These are phyloP conservation scores for Morpho deidamia DNA, from an alignment of 2,888 invertebrate genomes.

Conservation along the genomic window DNA sequence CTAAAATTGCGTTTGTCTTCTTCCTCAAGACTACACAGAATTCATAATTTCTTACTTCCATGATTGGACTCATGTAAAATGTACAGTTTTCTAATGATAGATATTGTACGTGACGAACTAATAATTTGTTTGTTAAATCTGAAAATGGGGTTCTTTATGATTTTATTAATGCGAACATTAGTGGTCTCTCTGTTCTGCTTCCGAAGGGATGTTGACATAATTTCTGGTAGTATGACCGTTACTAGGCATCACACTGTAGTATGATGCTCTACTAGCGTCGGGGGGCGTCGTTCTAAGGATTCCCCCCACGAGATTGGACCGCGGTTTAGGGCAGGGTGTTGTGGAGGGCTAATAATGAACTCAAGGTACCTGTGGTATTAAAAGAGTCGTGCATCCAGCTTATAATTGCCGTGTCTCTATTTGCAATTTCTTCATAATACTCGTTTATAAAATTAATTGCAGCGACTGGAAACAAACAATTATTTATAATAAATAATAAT, in stretches of 20 bases:
- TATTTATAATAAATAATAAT: too few relatives aligned
- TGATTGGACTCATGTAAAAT: conserved; percentile 29
- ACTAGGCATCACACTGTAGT: too few relatives aligned
- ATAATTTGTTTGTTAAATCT: background rate
- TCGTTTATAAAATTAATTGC: background rate
- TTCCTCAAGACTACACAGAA: conserved; percentile 33
- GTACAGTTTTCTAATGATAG: conserved; percentile 27
- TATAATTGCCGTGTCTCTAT: background rate
- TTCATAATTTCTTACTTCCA: conserved; percentile 40
- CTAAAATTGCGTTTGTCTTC: conserved; percentile 9
- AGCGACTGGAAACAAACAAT: background rate
- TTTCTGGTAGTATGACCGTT: too few relatives aligned
- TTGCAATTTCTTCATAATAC: background rate
- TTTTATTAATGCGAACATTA: too few relatives aligned
- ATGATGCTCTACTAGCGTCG: too few relatives aligned
- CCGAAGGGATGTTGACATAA: too few relatives aligned
- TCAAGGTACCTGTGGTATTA: background rate
- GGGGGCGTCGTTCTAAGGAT: too few relatives aligned
- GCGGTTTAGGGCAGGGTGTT: too few relatives aligned
- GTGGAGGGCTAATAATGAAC: too few relatives aligned
- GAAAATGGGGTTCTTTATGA: background rate
- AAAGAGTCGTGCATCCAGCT: conserved; percentile 1
- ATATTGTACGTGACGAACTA: conserved; percentile 5
- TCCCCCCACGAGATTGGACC: too few relatives aligned
- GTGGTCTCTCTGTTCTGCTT: too few relatives aligned